A percentile compares a stretch with the other conserved stretches of the same genome.
Evolutionary conservation across 2,797 vertebrate genomes (phyloP).

Genomic region (Salmo trutta): DNA sequence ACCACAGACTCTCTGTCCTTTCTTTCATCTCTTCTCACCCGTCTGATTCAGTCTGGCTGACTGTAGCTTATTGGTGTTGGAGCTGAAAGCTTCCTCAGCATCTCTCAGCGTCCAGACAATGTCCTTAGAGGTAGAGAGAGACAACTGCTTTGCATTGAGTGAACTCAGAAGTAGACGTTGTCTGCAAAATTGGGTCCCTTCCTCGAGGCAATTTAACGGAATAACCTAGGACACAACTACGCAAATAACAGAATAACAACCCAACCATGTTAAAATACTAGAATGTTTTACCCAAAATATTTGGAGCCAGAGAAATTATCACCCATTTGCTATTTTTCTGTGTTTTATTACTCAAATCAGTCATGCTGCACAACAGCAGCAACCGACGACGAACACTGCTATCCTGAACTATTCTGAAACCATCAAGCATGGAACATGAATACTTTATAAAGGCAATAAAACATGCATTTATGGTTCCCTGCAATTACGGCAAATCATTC

Average conservation of each 20-base stretch:
- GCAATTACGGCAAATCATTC: constrained; percentile 67
- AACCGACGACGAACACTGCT: constrained; percentile 25
- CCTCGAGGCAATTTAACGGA: constrained; percentile 7
- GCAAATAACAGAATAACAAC: constrained; percentile 11
- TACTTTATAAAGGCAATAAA: constrained; percentile 79
- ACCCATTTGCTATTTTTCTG: constrained; percentile 44
- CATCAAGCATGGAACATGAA: constrained; percentile 70
- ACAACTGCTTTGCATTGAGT: background rate
- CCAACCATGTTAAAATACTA: constrained; percentile 26
- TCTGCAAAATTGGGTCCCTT: too few relatives aligned
- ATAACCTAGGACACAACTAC: background rate
- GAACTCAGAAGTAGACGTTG: too few relatives aligned
- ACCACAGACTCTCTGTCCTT: background rate
- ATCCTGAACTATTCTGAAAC: constrained; percentile 62
- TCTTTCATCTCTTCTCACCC: background rate
- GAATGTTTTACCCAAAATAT: constrained; percentile 2
- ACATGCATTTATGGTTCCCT: constrained; percentile 63
- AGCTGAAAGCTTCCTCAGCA: background rate
- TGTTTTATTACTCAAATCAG: constrained; percentile 62
- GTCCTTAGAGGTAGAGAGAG: background rate
- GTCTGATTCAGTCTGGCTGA: background rate
- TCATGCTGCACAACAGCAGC: constrained; percentile 45
- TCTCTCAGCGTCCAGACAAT: background rate
- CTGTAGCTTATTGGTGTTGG: background rate
- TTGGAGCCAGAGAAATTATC: constrained; percentile 36